A percentile compares a stretch with the other conserved stretches of the same genome.
These are phyloP conservation scores for Ptilorrhoa leucosticta DNA, from an alignment of 2,113 vertebrate species.

Conservation along the genomic window DNA sequence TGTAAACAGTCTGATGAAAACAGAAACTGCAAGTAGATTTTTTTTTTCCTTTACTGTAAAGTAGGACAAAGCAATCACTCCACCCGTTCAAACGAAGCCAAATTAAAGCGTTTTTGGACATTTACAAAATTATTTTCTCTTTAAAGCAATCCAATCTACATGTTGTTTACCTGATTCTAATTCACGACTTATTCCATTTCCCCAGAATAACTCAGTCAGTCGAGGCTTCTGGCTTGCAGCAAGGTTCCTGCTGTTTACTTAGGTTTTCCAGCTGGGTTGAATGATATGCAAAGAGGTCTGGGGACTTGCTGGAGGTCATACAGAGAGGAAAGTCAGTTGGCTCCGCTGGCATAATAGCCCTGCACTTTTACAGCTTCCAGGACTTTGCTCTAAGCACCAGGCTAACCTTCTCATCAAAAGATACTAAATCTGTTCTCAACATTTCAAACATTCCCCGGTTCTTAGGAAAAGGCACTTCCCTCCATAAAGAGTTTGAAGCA, in stretches of 20 bases:
- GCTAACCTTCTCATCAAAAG: constrained; percentile 39
- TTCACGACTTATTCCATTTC: not conserved
- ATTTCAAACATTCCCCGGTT: not conserved
- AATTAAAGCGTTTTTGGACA: not conserved
- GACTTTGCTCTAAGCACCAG: constrained; percentile 21
- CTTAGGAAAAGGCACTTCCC: constrained; percentile 5
- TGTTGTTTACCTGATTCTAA: constrained; percentile 5
- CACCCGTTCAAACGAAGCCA: not conserved
- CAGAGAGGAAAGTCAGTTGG: constrained; percentile 22
- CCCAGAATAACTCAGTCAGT: constrained; percentile 5
- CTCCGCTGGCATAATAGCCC: not conserved
- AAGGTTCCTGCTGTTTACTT: constrained; percentile 46
- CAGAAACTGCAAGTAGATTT: not conserved
- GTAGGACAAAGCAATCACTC: not conserved
- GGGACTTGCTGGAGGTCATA: constrained; percentile 42
- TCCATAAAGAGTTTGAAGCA: not conserved
- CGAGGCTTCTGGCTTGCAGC: constrained; percentile 28
- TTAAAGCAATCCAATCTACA: not conserved
- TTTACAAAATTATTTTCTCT: not conserved
- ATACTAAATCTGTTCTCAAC: constrained; percentile 22
- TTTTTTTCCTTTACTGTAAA: not conserved
- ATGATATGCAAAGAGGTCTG: constrained; percentile 24
- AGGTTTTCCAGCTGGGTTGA: constrained; percentile 57
- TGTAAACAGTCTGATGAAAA: constrained; percentile 37
- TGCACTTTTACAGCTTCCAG: constrained; percentile 15